Evolutionary conservation across 2,797 vertebrate genomes (phyloP).

Genomic region (Remorina albescens): DNA sequence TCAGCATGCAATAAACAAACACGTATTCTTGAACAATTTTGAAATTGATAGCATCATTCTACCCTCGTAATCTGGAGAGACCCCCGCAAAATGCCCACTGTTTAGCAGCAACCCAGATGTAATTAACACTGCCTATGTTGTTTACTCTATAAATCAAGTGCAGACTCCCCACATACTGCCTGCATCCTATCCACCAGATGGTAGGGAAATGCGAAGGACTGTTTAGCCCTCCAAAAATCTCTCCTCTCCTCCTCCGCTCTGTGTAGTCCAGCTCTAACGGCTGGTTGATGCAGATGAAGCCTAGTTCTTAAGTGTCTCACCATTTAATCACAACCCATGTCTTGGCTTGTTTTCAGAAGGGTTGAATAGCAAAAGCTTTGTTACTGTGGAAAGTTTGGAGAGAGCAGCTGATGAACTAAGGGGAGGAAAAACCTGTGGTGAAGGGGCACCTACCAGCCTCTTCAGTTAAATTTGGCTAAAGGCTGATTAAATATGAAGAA

Average conservation of each 20-base stretch:
- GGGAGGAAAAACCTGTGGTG: slow-evolving; percentile 11
- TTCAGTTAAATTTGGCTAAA: slow-evolving; percentile 56
- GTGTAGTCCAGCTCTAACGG: slow-evolving; percentile 19
- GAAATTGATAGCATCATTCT: slow-evolving; percentile 21
- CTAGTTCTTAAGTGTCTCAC: slow-evolving; percentile 17
- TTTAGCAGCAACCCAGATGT: slow-evolving; percentile 58
- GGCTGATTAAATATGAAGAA: slow-evolving; percentile 69
- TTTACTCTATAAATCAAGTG: slow-evolving; percentile 68
- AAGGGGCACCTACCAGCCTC: slow-evolving; percentile 37
- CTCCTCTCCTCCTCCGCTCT: slow-evolving; percentile 30
- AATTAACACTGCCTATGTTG: slow-evolving; percentile 69
- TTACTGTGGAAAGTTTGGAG: slow-evolving; percentile 23
- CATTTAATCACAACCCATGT: slow-evolving; percentile 23
- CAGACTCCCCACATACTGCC: slow-evolving; percentile 46
- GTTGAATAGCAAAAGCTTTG: slow-evolving; percentile 27
- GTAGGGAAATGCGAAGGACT: slow-evolving; percentile 43
- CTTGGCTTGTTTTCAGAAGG: slow-evolving; percentile 26
- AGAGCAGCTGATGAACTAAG: slow-evolving; percentile 12
- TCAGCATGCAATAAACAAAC: background rate
- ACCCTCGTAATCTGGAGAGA: slow-evolving; percentile 22
- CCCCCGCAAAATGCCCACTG: slow-evolving; percentile 42
- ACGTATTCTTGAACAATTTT: background rate
- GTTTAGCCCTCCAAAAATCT: slow-evolving; percentile 39
- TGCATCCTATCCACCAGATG: slow-evolving; percentile 64
- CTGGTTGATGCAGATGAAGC: slow-evolving; percentile 1